These are phyloP conservation scores for Tachina fera DNA, from an alignment of 2,888 invertebrate species.

Conservation along the genomic window DNA sequence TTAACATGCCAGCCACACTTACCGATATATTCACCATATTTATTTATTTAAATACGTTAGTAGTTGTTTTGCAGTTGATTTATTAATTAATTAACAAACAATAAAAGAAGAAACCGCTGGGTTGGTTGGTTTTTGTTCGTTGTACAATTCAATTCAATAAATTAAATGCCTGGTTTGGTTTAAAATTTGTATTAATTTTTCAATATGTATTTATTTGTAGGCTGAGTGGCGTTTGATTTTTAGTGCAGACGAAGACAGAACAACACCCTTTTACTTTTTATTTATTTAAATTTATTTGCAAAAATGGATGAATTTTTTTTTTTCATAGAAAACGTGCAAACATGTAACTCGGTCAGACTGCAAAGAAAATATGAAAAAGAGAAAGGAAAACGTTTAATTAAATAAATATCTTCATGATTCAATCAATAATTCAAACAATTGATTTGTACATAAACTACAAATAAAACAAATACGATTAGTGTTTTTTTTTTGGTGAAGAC, in stretches of 20 bases:
- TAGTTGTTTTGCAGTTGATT: background rate
- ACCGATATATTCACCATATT: constrained; percentile 81
- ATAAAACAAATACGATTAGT: constrained; percentile 5
- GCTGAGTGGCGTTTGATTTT: constrained; percentile 3
- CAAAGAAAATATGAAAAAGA: constrained; percentile 33
- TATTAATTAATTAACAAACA: constrained; percentile 10
- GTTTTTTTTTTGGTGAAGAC: background rate
- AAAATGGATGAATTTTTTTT: background rate
- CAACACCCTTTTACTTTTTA: constrained; percentile 15
- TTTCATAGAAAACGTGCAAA: background rate
- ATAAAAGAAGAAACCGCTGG: constrained; percentile 26
- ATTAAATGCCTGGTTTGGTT: constrained; percentile 39
- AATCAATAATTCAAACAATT: constrained; percentile 39
- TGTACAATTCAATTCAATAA: constrained; percentile 47
- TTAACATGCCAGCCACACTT: constrained; percentile 67
- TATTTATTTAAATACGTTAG: constrained; percentile 22
- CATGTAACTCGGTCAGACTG: constrained; percentile 20
- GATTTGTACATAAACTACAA: constrained; percentile 4
- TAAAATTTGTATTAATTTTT: background rate
- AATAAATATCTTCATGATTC: constrained; percentile 35
- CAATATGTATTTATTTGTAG: background rate
- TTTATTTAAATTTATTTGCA: background rate
- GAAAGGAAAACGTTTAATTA: constrained; percentile 34
- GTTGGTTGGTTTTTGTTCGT: constrained; percentile 3
- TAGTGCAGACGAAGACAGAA: background rate